Evolutionary conservation across 2,888 invertebrate species (phyloP), one percentile per base, ranked within the genome.

Genomic region (Ectemnius lituratus): DNA sequence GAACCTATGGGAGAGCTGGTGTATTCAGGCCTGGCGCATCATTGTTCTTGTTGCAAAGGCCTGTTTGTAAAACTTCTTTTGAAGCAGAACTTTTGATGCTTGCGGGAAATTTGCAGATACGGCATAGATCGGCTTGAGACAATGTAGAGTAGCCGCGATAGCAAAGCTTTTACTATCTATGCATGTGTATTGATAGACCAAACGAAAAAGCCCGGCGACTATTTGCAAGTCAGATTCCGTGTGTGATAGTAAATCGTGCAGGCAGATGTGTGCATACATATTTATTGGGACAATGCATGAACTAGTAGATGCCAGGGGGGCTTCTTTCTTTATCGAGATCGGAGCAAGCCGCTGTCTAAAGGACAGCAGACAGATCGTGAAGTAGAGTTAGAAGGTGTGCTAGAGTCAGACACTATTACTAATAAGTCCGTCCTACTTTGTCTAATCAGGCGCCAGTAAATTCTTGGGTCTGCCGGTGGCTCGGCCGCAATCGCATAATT

Each of bases 341-440:
- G 37, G 37, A 52, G 52, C 16, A 14, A n/a, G 47, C 13, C n/a
- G 47, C 4, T 14, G 2, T 11, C 47, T 47, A 47, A 5, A 47
- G 47, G 0, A 14, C 5, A 52, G 52, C 5, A 52, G 52, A 16
- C 16, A 14, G 5, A 2, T 5, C 16, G 14, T 1, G 8, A 52
- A 14, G 4, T 5, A 11, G 37, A 37, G 37, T 3, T 2, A 23
- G 37, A 11, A 11, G 37, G 37, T 37, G 37, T 23, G 23, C 23
- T 23, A 23, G 37, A 37, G 37, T 37, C 37, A 6, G 70, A 46
- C 61, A 47, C 62, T 68, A 75, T 67, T 67, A 37, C 72, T 75
- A 74, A 73, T 81, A 75, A 80, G 77, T 37, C 83, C 77, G 76
- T 80, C 78, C 84, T 73, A 84, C 82, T 83, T 84, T 77, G 81